These are phyloP conservation scores for Heteromurus nitidus DNA, from an alignment of 2,888 invertebrate species.

Conservation along the genomic window DNA sequence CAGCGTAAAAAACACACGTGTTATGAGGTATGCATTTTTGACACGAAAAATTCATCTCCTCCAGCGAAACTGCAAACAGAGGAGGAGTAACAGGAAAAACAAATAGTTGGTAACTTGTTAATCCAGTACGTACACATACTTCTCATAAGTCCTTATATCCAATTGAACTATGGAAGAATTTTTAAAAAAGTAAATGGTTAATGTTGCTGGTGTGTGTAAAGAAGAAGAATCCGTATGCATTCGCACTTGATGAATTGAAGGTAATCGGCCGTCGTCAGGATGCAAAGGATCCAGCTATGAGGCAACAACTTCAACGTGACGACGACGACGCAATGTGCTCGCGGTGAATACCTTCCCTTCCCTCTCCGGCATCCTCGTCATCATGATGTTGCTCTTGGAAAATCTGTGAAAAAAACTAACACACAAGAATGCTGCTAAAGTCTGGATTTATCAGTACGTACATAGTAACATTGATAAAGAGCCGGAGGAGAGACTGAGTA, in stretches of 20 bases:
- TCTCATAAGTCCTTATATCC: too few species aligned
- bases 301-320: slow-evolving; percentile 53
- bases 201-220: too few species aligned
- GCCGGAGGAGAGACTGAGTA: not conserved
- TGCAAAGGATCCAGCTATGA: slow-evolving; percentile 51
- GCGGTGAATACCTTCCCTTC: slow-evolving; percentile 23
- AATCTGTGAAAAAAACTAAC: slow-evolving; percentile 41
- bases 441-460: not conserved
- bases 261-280: too few species aligned
- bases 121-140: slow-evolving; percentile 2
- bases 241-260: too few species aligned
- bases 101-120: slow-evolving; percentile 37
- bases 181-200: too few species aligned
- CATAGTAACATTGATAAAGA: not conserved
- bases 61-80: not conserved
- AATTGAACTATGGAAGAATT: too few species aligned
- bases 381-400: slow-evolving; percentile 24
- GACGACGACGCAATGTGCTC: slow-evolving; percentile 14
- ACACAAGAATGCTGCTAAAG: slow-evolving; percentile 11
- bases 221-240: too few species aligned
- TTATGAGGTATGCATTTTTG: slow-evolving; percentile 23
- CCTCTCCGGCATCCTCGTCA: not conserved
- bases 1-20: slow-evolving; percentile 53
- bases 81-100: slow-evolving; percentile 16
- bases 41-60: slow-evolving; percentile 10